A percentile compares a stretch with the other conserved stretches of the same genome.
phyloP scores from a whole-genome alignment of 2,888 invertebrate genomes.

The Hartigia nigra region DNA sequence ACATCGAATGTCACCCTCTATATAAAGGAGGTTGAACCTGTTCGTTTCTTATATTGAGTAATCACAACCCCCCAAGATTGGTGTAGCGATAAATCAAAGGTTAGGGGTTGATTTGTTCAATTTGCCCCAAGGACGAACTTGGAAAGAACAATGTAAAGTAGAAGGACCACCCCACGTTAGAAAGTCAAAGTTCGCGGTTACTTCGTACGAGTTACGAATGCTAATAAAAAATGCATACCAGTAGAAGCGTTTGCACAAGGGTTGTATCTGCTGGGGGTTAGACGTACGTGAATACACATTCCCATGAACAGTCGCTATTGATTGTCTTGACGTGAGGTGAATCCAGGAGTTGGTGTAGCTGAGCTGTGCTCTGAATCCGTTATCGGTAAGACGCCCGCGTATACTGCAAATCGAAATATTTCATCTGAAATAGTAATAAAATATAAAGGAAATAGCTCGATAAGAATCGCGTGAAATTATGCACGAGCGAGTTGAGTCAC shows the following conservation, averaged over 20 bases:
- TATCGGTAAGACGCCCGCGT: constrained; percentile 15
- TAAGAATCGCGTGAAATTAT: not conserved
- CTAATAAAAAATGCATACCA: not conserved
- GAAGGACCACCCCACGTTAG: not conserved
- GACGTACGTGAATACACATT: constrained; percentile 46
- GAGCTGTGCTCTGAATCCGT: constrained; percentile 38
- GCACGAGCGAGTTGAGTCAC: not conserved
- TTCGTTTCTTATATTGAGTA: not conserved
- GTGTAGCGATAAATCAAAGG: not conserved
- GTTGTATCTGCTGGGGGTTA: not conserved
- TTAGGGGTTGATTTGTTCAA: not conserved
- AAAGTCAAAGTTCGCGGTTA: not conserved
- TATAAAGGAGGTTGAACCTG: not conserved
- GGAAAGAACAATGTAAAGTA: not conserved
- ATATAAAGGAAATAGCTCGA: constrained; percentile 2
- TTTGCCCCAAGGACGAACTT: not conserved
- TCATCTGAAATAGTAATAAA: not conserved
- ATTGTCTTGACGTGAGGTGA: constrained; percentile 50
- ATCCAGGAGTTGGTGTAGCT: constrained; percentile 33
- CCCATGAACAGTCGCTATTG: constrained; percentile 46
- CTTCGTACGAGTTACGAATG: not conserved
- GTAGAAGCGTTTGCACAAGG: not conserved
- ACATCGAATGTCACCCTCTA: not conserved
- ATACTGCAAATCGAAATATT: not conserved
- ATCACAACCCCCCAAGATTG: not conserved